Base-by-base conservation (phyloP, 2,888 invertebrate genomes). In the Acrobasis consociella region DNA sequence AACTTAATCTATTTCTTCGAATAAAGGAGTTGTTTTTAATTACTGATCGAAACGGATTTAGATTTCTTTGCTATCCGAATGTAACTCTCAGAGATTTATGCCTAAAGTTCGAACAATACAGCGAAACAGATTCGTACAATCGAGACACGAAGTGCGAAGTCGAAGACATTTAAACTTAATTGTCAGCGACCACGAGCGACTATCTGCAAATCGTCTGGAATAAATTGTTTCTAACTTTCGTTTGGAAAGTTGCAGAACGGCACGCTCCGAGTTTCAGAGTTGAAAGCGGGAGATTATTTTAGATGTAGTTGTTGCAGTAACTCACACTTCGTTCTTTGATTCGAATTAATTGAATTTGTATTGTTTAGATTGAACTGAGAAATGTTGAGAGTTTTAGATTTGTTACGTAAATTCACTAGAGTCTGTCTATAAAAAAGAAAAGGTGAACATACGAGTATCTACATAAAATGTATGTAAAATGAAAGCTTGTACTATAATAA, bases 131-230 rank as follows among this genome's bases (percentile, higher is more conserved):
- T 52, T n/a, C 13, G 46, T 13, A 46, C 7, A n/a, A 46, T 39
- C 16, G 11, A 39, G 46, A 46, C 46, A 46, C 42, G 10, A n/a
- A 56, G 17, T 22, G 55, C 17, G 39, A 56, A 56, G 42, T 10
- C 42, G 39, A 56, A 56, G 42, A 17, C 42, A 10, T 56, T 46
- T 42, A 15, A 42, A 17, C 42, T 56, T 56, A 42, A 56, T 56
- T 56, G 56, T 56, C 15, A 1, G 17, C n/a, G n/a, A 42, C 42
- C 56, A 22, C 42, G 17, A 56, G 11, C 53, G 31, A 5, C 31
- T 42, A 56, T 56, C 56, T n/a, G 42, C 38, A 38, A 46, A 56
- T 56, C 56, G 56, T 56, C 56, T 56, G 56, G 42, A 46, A 42
- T 56, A 56, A 42, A 42, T 39, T 56, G 55, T 42, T 56, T 37